phyloP scores from a whole-genome alignment of 1,140 invertebrate genomes.

The Drosophila nannoptera region DNA sequence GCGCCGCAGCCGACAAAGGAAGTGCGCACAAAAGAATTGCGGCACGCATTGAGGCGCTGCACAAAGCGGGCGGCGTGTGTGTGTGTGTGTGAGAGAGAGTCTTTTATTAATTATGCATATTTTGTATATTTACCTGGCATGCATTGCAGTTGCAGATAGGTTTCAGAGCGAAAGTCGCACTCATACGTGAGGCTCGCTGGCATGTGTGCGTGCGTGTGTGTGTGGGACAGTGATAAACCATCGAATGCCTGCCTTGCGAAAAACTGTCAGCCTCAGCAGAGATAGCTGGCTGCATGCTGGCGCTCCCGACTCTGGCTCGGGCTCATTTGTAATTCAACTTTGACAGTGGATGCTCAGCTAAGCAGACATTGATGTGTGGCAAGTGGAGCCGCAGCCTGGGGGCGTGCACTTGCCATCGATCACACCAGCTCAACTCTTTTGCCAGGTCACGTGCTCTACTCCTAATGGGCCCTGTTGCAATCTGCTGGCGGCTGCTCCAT shows the following conservation, averaged over 20 bases:
- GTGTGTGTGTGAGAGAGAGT: neutral
- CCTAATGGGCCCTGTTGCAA: conserved; percentile 57
- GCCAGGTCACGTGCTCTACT: conserved; percentile 50
- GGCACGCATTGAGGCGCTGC: conserved; percentile 1
- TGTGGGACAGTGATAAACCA: conserved; percentile 64
- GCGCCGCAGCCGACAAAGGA: conserved; percentile 35
- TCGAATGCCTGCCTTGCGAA: conserved; percentile 47
- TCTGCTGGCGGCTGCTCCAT: conserved; percentile 28
- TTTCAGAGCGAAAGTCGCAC: conserved; percentile 21
- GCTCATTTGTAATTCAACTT: conserved; percentile 72
- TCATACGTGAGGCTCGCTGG: conserved; percentile 29
- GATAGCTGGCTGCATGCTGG: conserved; percentile 8
- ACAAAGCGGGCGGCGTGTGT: conserved; percentile 30
- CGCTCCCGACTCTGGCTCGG: conserved; percentile 40
- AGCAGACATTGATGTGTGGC: conserved; percentile 54
- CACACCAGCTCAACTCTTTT: conserved; percentile 39
- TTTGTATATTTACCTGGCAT: conserved; percentile 27
- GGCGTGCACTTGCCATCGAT: conserved; percentile 31
- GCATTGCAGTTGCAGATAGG: conserved; percentile 19
- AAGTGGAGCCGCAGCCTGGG: conserved; percentile 18
- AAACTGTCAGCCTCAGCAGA: conserved; percentile 45
- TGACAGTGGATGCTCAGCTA: conserved; percentile 31
- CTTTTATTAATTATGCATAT: conserved; percentile 59
- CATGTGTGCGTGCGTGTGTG: neutral
- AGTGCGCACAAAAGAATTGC: conserved; percentile 49